Evolutionary conservation across 2,113 vertebrate species (phyloP), one percentile per base, ranked within the genome.

Genomic region (Alethe castanea): DNA sequence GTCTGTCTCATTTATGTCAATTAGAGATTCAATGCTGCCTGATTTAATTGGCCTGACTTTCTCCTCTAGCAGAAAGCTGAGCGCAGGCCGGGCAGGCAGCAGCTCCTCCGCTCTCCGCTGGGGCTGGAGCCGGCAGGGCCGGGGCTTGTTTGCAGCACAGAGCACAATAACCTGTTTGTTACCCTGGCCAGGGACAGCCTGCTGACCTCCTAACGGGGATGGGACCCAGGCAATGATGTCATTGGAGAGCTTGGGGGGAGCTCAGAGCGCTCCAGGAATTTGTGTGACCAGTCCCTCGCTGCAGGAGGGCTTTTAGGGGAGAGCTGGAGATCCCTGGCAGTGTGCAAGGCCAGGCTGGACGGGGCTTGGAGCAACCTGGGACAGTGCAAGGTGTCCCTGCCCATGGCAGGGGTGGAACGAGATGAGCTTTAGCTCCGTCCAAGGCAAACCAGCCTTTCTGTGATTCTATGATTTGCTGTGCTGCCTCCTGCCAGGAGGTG

Each of bases 1-100:
- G 97, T 97, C 96, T 98, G 91, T 97, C 97, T 98, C 96, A 98
- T 98, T 98, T 97, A 92, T 97, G 97, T 98, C 97, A 97, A 97
- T 98, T 98, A 98, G 96, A 90, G 94, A 97, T 95, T 97, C 92
- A 97, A 76, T 96, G 96, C 96, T 95, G 96, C 95, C 96, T 97
- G 95, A 97, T 97, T 97, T 96, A 98, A 97, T 96, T 97, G 96
- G 93, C 96, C 96, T 97, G 96, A 96, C 80, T 97, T 97, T 97
- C 96, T 85, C 85, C 96, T 93, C 82, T 69, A 36, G 81, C 73
- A 90, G 95, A 96, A 96, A 56, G 60, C 70, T 47, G 42, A 65
- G 81, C 3, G 11, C 60, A 92, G 94, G 95, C 54, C 61, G 24
- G 83, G 80, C 74, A 59, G 42, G 90, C 86, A 79, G 83, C 66